A percentile compares a stretch with the other conserved stretches of the same genome.
phyloP scores from a whole-genome alignment of 2,888 invertebrate genomes.

The Antitype chi region DNA sequence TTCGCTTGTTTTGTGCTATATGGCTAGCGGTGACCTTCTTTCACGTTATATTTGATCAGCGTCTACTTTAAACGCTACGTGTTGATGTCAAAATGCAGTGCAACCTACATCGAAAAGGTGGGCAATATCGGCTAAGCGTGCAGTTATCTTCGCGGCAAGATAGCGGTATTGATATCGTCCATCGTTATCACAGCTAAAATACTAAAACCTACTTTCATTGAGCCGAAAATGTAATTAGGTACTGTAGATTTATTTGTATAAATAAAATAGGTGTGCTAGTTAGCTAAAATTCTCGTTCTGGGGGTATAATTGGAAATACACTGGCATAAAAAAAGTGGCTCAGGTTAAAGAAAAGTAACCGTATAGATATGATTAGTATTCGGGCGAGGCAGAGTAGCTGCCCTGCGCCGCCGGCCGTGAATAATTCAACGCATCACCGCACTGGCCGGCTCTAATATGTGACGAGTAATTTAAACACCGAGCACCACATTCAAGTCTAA shows the following conservation, averaged over 20 bases:
- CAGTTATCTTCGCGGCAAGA: conserved; percentile 53
- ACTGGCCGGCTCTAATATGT: conserved; percentile 75
- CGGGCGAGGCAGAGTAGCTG: conserved; percentile 71
- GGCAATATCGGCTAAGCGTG: conserved; percentile 43
- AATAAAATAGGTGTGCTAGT: neutral
- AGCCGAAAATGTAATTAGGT: neutral
- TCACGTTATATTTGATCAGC: neutral
- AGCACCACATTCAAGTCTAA: conserved; percentile 61
- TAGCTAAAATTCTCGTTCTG: neutral
- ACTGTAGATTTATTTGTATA: neutral
- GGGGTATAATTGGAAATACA: conserved; percentile 1
- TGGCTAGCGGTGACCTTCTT: conserved; percentile 1
- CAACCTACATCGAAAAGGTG: conserved; percentile 42
- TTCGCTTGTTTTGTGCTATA: conserved; percentile 7
- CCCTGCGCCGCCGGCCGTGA: conserved; percentile 72
- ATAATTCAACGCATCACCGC: conserved; percentile 79
- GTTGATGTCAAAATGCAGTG: conserved; percentile 23
- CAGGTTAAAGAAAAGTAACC: conserved; percentile 67
- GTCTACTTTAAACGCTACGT: neutral
- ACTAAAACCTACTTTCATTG: conserved; percentile 30
- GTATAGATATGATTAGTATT: conserved; percentile 77
- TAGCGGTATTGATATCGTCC: conserved; percentile 37
- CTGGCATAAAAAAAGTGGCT: conserved; percentile 48
- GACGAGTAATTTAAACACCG: conserved; percentile 75
- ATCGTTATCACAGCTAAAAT: conserved; percentile 32